These are phyloP conservation scores for Dinocampus coccinellae DNA, from an alignment of 2,888 invertebrate species.

Conservation along the genomic window DNA sequence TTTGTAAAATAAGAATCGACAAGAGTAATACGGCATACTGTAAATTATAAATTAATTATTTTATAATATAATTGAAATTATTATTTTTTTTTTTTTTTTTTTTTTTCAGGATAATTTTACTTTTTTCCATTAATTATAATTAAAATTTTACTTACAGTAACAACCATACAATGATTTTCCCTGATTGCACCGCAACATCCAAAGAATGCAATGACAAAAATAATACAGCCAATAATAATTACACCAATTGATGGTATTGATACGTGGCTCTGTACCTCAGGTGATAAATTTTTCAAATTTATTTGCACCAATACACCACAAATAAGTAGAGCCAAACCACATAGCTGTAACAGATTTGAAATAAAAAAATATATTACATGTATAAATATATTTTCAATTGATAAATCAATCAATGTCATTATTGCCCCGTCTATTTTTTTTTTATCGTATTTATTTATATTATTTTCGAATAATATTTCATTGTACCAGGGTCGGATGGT, in stretches of 20 bases:
- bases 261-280: slow-evolving; percentile 70
- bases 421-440: not conserved
- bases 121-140: not conserved
- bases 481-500: no score
- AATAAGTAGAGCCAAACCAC: slow-evolving; percentile 78
- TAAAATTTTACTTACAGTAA: slow-evolving; percentile 58
- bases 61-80: slow-evolving; percentile 5
- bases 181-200: slow-evolving; percentile 67
- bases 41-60: not conserved
- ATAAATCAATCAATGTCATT: not conserved
- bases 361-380: slow-evolving; percentile 8
- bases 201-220: slow-evolving; percentile 70
- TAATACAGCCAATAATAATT: slow-evolving; percentile 78
- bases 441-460: no score
- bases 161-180: slow-evolving; percentile 65
- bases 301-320: slow-evolving; percentile 77
- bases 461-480: no score
- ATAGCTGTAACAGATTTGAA: slow-evolving; percentile 72
- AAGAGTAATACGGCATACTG: slow-evolving; percentile 82
- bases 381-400: not conserved
- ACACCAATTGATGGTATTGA: slow-evolving; percentile 76
- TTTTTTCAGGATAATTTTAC: not conserved
- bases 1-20: slow-evolving; percentile 80
- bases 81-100: no score
- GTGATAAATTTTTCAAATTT: slow-evolving; percentile 62